phyloP scores from a whole-genome alignment of 2,888 invertebrate species.

The Nemotelus nigrinus region DNA sequence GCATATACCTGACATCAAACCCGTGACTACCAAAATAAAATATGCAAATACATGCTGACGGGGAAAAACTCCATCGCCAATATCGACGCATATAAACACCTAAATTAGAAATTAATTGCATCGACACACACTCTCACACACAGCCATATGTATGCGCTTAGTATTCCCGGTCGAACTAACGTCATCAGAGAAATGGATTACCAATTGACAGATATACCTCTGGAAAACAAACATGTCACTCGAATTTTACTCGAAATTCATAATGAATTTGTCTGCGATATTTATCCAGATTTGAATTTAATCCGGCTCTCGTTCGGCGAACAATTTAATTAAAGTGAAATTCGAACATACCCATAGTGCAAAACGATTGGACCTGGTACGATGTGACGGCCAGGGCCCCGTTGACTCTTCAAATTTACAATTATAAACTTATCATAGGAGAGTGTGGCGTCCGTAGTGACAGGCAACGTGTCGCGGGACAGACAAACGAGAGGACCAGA shows the following conservation, averaged over 20 bases:
- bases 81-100: conserved; percentile 19
- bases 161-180: background rate
- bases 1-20: no score
- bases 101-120: conserved; percentile 40
- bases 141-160: background rate
- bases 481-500: background rate
- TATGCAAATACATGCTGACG: background rate
- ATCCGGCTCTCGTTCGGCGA: conserved; percentile 13
- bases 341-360: conserved; percentile 4
- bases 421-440: conserved; percentile 26
- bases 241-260: conserved; percentile 19
- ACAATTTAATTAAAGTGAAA: conserved; percentile 40
- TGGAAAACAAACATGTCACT: conserved; percentile 29
- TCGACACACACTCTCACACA: background rate
- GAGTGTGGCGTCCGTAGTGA: background rate
- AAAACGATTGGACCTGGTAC: background rate
- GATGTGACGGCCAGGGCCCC: background rate
- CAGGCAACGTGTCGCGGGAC: background rate
- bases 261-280: conserved; percentile 21
- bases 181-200: conserved; percentile 25
- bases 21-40: background rate
- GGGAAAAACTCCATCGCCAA: background rate
- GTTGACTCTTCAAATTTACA: conserved; percentile 15
- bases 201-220: conserved; percentile 31
- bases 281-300: conserved; percentile 35